phyloP scores from a whole-genome alignment of 2,888 invertebrate species.

The Melolontha melolontha region DNA sequence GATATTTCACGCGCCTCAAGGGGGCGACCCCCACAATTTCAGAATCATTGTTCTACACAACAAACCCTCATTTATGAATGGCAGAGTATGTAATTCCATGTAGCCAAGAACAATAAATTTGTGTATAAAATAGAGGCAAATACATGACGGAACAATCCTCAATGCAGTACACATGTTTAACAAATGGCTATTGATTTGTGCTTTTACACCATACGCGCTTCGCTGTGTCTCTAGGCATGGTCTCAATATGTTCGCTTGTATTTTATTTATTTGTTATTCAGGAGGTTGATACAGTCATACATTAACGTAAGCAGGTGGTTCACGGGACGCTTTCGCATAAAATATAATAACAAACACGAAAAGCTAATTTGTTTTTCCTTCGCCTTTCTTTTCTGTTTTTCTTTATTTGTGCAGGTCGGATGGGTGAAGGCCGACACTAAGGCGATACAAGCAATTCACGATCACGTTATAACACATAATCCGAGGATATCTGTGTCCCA shows the following conservation, averaged over 20 bases:
- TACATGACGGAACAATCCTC: slow-evolving; percentile 22
- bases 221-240: background rate
- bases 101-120: too few species aligned
- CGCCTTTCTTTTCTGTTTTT: background rate
- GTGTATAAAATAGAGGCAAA: background rate
- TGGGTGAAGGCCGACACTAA: slow-evolving; percentile 95
- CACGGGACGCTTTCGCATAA: slow-evolving; percentile 22
- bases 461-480: slow-evolving; percentile 93
- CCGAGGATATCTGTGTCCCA: slow-evolving; percentile 87
- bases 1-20: too few species aligned
- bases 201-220: slow-evolving; percentile 20
- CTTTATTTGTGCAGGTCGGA: slow-evolving; percentile 76
- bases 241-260: slow-evolving; percentile 36
- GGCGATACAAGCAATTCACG: slow-evolving; percentile 92
- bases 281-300: slow-evolving; percentile 16
- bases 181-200: slow-evolving; percentile 49
- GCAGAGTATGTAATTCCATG: too few species aligned
- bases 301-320: slow-evolving; percentile 28
- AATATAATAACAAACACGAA: slow-evolving; percentile 16
- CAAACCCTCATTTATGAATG: too few species aligned
- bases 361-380: background rate
- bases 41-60: too few species aligned
- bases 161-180: slow-evolving; percentile 49
- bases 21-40: too few species aligned
- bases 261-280: slow-evolving; percentile 40